Base-by-base conservation (phyloP, 53 echinoderm and acorn worm species). In the Echinarachnius parma region DNA sequence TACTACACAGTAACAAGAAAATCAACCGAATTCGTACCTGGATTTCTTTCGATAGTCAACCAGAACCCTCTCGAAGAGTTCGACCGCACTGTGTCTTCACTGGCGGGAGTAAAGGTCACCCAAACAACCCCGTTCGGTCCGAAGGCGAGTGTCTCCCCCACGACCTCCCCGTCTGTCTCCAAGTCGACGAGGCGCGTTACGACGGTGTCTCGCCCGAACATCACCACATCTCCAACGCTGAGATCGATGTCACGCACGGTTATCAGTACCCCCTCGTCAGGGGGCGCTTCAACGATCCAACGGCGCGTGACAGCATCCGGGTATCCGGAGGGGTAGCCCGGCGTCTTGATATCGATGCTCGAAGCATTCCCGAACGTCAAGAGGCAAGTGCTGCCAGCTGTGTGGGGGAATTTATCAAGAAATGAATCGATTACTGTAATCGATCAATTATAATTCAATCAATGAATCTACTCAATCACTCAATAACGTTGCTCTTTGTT, bases 251-350 rank as follows among this genome's bases (percentile, higher is more conserved):
- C 65, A 2, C 19, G 19, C 8, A 65, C 31, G 30, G 48, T 65
- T 22, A 65, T 14, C 11, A 5, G 19, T 2, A 47, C 18, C 9
- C 48, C 48, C 16, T 19, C 39, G 0, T n/a, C 2, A 45, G 65
- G 44, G 65, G 65, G 65, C 65, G 65, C 46, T n/a, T 28, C 29
- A 45, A 65, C 26, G 0, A 47, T 19, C 65, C 65, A 65, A 4
- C 29, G 45, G 27, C 29, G 47, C 0, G 37, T 45, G 29, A 18
- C 8, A 4, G 10, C 52, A 23, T 46, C 65, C 0, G 65, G 28
- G 21, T 65, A 65, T 45, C 46, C 29, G 16, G 65, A 45, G n/a
- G 65, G 65, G 19, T 65, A 65, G 5, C 62, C 62, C 18, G 62
- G 62, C 24, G 62, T 37, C 24, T 36, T 62, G 25, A 62, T 14